Evolutionary conservation across 2,113 vertebrate species (phyloP), one percentile per base, ranked within the genome.

Genomic region (Acrocephalus kingi): DNA sequence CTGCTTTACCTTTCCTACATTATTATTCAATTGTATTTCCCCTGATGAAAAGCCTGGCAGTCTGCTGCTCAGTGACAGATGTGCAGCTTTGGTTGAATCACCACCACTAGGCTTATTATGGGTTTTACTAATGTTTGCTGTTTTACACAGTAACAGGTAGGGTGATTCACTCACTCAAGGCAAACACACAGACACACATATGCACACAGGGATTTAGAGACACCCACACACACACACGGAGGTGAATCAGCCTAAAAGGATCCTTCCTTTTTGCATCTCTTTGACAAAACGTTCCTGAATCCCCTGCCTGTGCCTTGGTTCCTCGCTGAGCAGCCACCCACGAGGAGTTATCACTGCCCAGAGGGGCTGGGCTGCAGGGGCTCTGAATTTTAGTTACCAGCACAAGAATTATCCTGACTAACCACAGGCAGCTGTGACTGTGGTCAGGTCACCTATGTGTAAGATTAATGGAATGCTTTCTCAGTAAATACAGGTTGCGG

Each of bases 101-200:
- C 97, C 97, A 96, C 92, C 96, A 96, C 97, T 68, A 97, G 97
- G 87, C 81, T 37, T 97, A 97, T 98, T 98, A 98, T 97, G 96
- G 95, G 95, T 97, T 98, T 97, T 97, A 98, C 97, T 98, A 98
- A 98, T 97, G 97, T 98, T 97, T 98, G 95, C 95, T 97, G 97
- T 78, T 98, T 97, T 97, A 96, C 81, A 94, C 89, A 96, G 15
- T 93, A 97, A 80, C 97, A 98, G 97, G 97, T 97, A 97, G 96
- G 46, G 87, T 95, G 97, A 97, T 97, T 97, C 97, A 98, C 89
- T 84, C 89, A 93, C 61, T 93, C 84, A 37, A 92, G 91, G 77
- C 68, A 95, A 95, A 95, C 89, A 95, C 82, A 87, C 51, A 92
- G 72, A 52, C 94, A 77, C 45, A 31, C 74, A 66, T 37, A 78